Conservation (phyloP, 2,797 vertebrate genomes). For the Chiropotes sagulatus region DNA sequence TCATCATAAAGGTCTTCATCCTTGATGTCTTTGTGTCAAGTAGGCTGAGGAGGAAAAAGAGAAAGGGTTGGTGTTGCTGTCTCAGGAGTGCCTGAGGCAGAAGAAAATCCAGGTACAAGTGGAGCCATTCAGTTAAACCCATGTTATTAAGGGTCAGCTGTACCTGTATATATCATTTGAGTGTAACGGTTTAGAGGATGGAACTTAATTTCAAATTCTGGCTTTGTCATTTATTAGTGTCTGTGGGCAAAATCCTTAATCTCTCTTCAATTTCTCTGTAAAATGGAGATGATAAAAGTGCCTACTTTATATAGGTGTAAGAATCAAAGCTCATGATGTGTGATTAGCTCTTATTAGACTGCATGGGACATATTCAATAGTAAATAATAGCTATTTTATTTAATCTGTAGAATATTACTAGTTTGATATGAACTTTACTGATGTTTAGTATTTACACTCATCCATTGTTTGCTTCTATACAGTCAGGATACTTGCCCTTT, state of each 20-base stretch:
- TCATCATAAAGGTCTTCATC: background rate
- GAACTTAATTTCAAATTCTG: background rate
- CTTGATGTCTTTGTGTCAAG: background rate
- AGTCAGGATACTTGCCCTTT: background rate
- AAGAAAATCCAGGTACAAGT: background rate
- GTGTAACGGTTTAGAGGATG: background rate
- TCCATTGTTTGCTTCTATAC: background rate
- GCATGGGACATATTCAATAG: background rate
- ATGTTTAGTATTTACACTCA: background rate
- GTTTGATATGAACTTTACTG: background rate
- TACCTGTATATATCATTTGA: background rate
- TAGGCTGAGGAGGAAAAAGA: background rate
- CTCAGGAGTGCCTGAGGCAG: background rate
- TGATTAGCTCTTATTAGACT: background rate
- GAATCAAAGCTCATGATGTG: background rate
- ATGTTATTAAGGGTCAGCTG: background rate
- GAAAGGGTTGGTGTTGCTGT: background rate
- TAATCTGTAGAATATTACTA: background rate
- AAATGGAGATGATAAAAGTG: background rate
- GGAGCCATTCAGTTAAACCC: background rate
- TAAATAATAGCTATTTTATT: background rate
- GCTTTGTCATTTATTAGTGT: slow-evolving; percentile 1
- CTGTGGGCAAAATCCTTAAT: background rate
- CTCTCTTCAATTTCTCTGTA: background rate
- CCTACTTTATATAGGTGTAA: background rate